Percentiles rank a stretch among this genome's conserved stretches.
Conservation (phyloP, 2,888 invertebrate species). For the Brachyptera risi region DNA sequence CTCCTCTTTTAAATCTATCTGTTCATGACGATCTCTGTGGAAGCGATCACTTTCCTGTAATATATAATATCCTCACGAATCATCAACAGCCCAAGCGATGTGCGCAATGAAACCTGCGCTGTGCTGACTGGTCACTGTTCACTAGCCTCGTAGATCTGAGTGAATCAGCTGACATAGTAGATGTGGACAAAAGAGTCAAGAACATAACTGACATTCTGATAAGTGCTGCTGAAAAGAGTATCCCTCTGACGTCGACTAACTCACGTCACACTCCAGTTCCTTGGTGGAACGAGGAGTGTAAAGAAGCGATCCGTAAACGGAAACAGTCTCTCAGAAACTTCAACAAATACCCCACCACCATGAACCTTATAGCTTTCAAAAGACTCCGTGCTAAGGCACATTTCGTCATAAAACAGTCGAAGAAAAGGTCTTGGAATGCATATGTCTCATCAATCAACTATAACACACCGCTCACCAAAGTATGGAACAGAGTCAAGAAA, state of each 20-base stretch:
- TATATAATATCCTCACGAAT: neutral
- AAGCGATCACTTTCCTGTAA: constrained; percentile 2
- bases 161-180: neutral
- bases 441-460: too few relatives aligned
- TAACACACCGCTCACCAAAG: too few relatives aligned
- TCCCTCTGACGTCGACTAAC: neutral
- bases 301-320: neutral
- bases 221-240: neutral
- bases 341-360: neutral
- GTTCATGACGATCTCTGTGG: constrained; percentile 1
- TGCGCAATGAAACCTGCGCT: too few relatives aligned
- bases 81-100: too few relatives aligned
- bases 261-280: neutral
- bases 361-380: too few relatives aligned
- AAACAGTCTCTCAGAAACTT: neutral
- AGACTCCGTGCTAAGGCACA: neutral
- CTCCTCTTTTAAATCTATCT: neutral
- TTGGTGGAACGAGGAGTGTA: constrained; percentile 16
- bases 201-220: neutral
- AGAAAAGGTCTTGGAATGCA: neutral
- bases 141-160: neutral
- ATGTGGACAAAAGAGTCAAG: neutral
- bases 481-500: too few relatives aligned
- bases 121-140: too few relatives aligned
- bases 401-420: neutral